phyloP scores from a whole-genome alignment of 2,888 invertebrate genomes.

The Caenorhabditis panamensis region DNA sequence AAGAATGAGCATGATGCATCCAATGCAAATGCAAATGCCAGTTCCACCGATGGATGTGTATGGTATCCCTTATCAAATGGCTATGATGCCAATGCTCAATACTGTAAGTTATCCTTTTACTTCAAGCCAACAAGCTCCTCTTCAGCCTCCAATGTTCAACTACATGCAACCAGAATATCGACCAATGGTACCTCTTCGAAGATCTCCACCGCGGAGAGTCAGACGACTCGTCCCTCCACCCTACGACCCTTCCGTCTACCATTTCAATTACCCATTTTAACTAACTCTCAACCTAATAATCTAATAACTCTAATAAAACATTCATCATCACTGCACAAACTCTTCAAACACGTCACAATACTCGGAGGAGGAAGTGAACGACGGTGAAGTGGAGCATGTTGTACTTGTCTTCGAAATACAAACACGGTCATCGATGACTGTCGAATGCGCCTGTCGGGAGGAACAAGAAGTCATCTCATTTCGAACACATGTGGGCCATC shows the following conservation, averaged over 20 bases:
- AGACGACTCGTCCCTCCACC: not conserved
- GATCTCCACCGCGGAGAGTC: conserved; percentile 22
- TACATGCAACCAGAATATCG: conserved; percentile 11
- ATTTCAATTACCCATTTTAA: conserved; percentile 18
- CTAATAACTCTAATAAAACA: conserved; percentile 31
- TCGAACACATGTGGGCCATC: conserved; percentile 33
- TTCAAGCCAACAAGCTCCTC: not conserved
- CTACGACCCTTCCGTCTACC: conserved; percentile 14
- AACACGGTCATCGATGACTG: conserved; percentile 10
- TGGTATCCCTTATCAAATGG: conserved; percentile 38
- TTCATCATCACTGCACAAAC: conserved; percentile 15
- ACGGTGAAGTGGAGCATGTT: conserved; percentile 38
- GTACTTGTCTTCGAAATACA: conserved; percentile 40
- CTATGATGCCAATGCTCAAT: conserved; percentile 34
- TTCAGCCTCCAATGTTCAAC: conserved; percentile 28
- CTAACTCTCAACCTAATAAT: conserved; percentile 15
- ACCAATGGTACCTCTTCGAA: conserved; percentile 19
- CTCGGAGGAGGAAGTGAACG: conserved; percentile 44
- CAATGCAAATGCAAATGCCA: not conserved
- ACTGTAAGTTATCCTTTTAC: not conserved
- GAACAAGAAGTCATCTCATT: conserved; percentile 12
- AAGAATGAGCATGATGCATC: not conserved
- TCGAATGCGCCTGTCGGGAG: no score
- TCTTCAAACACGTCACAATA: conserved; percentile 50
- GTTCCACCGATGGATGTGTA: conserved; percentile 4